Percentiles rank a stretch among this genome's conserved stretches.
Evolutionary conservation across 2,797 vertebrate genomes (phyloP).

Genomic region (Anniella stebbinsi): DNA sequence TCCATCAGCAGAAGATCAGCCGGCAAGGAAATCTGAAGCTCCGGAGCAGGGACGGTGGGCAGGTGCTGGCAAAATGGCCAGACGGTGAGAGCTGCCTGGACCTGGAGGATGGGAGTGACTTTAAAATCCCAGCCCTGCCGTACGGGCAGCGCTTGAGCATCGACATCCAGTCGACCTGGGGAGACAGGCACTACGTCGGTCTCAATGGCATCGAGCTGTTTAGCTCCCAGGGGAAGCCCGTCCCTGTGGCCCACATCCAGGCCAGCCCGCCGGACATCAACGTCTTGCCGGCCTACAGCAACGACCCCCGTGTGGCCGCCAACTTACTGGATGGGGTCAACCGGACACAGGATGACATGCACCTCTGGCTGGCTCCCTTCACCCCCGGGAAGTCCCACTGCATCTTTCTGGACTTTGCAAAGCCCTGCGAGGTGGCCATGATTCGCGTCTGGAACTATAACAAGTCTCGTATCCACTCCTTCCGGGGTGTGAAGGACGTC

Average conservation of each 20-base stretch:
- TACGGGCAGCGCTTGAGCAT: conserved; percentile 88
- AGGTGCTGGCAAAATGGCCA: conserved; percentile 55
- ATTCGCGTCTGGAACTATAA: conserved; percentile 99
- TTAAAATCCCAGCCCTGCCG: conserved; percentile 93
- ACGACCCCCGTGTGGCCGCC: conserved; percentile 88
- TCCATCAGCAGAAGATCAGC: conserved; percentile 84
- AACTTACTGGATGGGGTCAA: conserved; percentile 92
- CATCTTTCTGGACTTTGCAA: conserved; percentile 87
- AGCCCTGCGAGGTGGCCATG: conserved; percentile 89
- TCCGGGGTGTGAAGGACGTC: conserved; percentile 92
- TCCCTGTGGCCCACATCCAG: conserved; percentile 82
- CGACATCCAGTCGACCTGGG: conserved; percentile 93
- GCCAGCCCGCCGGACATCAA: conserved; percentile 94
- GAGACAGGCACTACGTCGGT: conserved; percentile 95
- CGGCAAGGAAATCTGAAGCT: conserved; percentile 48
- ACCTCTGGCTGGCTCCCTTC: conserved; percentile 97
- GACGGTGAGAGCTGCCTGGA: conserved; percentile 74
- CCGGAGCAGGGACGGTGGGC: conserved; percentile 46
- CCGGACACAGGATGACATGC: conserved; percentile 97
- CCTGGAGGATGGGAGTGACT: conserved; percentile 78
- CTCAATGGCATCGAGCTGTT: conserved; percentile 96
- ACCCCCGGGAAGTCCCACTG: conserved; percentile 86
- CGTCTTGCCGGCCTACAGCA: conserved; percentile 90
- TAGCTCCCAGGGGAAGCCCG: conserved; percentile 89
- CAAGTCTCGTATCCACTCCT: conserved; percentile 97